Base-by-base conservation (phyloP, 2,888 invertebrate species). In the Metellina segmentata region DNA sequence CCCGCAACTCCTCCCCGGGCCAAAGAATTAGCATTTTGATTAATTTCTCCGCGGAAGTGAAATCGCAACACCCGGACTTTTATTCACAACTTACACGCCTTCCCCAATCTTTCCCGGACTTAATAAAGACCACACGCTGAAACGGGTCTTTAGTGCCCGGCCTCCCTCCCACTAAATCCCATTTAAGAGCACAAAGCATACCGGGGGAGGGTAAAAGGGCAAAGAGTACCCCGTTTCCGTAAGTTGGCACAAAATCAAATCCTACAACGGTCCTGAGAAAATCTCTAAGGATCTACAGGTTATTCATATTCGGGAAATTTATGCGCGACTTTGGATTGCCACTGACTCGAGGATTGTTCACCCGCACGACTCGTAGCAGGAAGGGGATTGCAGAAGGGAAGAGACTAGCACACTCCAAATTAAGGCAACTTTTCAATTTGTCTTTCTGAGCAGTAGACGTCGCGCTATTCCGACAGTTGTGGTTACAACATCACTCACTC, bases 11-110 rank as follows among this genome's bases (percentile, higher is more conserved):
- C 19, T 51, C 49, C n/a, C 51, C 13, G 19, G 49, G 51, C 70
- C n/a, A 34, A 34, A 16, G 74, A 52, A 85, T 85, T 85, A 85
- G 85, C 85, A 85, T 85, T 75, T 85, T 85, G 85, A 85, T 85
- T 85, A 75, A 85, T 85, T 85, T 85, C 61, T n/a, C 48, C 20
- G 83, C 74, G 13, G 53, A 48, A 52, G 61, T 34, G 53, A 34
- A 61, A 34, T 77, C 1, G 34, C 34, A 79, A 79, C 20, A 79
- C 53, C 34, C 34, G 75, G 49, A 75, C 34, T 48, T 34, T 34
- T 34, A 8, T 61, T 61, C 61, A 61, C 61, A 61, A 13, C 34
- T 34, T 61, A 61, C 61, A 61, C 61, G 13, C 11, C 9, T 61
- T 8, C 6, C 11, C 9, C 61, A 16, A 16, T 9, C 61, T 16